phyloP scores from a whole-genome alignment of 2,797 vertebrate genomes.

The Apogon talboti region DNA sequence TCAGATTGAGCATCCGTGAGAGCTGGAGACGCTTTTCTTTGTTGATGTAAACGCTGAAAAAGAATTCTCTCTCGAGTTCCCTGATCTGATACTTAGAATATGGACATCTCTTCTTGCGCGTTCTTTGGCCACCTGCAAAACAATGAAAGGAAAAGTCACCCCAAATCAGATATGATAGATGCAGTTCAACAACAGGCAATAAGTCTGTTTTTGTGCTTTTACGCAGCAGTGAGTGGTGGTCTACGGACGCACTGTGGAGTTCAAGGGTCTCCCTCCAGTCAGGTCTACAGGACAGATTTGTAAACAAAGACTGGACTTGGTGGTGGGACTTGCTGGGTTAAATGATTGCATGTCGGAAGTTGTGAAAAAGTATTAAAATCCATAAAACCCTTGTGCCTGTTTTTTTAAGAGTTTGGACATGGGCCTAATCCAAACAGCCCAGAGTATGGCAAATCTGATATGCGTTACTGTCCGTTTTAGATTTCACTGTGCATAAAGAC shows the following conservation, averaged over 20 bases:
- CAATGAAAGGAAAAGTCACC: slow-evolving; percentile 32
- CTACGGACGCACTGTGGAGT: slow-evolving; percentile 53
- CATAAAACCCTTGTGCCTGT: slow-evolving; percentile 16
- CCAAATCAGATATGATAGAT: background rate
- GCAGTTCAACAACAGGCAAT: slow-evolving; percentile 3
- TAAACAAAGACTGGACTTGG: slow-evolving; percentile 63
- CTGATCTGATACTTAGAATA: slow-evolving; percentile 98
- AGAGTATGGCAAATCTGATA: slow-evolving; percentile 50
- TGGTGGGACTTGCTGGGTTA: slow-evolving; percentile 35
- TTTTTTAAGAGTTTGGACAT: slow-evolving; percentile 32
- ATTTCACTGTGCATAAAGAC: slow-evolving; percentile 46
- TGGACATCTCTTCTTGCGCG: slow-evolving; percentile 97
- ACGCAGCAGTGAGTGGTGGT: slow-evolving; percentile 31
- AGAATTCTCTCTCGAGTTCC: slow-evolving; percentile 98
- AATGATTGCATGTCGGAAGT: slow-evolving; percentile 40
- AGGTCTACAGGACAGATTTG: slow-evolving; percentile 50
- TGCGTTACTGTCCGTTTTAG: slow-evolving; percentile 37
- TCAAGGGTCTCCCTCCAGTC: slow-evolving; percentile 63
- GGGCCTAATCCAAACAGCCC: slow-evolving; percentile 33
- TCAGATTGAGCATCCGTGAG: slow-evolving; percentile 97
- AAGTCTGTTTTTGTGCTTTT: slow-evolving; percentile 5
- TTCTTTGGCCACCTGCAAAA: slow-evolving; percentile 93
- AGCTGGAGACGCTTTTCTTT: slow-evolving; percentile 98
- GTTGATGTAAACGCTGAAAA: slow-evolving; percentile 99
- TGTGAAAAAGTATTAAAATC: slow-evolving; percentile 41